Conservation (phyloP, 2,113 vertebrate genomes). For the Amblyornis subalaris region DNA sequence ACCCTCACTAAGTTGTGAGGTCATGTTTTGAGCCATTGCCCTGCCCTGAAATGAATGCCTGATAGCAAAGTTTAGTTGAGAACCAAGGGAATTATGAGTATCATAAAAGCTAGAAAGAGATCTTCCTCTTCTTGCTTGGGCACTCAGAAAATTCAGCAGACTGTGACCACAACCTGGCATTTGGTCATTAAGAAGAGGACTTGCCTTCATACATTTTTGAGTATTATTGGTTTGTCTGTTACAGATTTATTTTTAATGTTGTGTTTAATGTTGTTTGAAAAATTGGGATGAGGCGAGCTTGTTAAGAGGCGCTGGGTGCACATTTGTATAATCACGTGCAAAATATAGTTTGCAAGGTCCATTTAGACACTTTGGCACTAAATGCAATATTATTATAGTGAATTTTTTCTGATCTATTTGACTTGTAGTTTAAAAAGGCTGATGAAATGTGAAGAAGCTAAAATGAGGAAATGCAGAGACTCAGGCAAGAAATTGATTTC, state of each 20-base stretch:
- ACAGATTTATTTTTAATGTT: slow-evolving; percentile 12
- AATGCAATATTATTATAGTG: not conserved
- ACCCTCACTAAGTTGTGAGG: not conserved
- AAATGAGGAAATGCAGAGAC: not conserved
- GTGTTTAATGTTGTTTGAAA: slow-evolving; percentile 39
- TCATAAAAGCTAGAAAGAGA: not conserved
- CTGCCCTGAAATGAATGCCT: not conserved
- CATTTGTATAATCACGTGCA: not conserved
- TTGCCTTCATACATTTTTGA: not conserved
- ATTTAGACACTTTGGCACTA: slow-evolving; percentile 8
- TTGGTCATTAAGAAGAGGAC: not conserved
- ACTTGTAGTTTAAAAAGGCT: slow-evolving; percentile 23
- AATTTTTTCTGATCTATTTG: not conserved
- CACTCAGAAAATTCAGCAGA: not conserved
- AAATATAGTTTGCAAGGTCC: slow-evolving; percentile 11
- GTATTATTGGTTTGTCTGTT: not conserved
- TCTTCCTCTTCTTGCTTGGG: not conserved
- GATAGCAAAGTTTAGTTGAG: not conserved
- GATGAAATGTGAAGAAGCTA: slow-evolving; percentile 21
- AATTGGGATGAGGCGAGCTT: not conserved
- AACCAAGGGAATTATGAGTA: not conserved
- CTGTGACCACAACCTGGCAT: not conserved
- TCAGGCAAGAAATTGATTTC: slow-evolving; percentile 47
- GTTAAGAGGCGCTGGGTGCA: not conserved
- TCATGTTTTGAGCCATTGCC: not conserved